Evolutionary conservation across 2,797 vertebrate genomes (phyloP).

Genomic region (Apodemus agrarius): DNA sequence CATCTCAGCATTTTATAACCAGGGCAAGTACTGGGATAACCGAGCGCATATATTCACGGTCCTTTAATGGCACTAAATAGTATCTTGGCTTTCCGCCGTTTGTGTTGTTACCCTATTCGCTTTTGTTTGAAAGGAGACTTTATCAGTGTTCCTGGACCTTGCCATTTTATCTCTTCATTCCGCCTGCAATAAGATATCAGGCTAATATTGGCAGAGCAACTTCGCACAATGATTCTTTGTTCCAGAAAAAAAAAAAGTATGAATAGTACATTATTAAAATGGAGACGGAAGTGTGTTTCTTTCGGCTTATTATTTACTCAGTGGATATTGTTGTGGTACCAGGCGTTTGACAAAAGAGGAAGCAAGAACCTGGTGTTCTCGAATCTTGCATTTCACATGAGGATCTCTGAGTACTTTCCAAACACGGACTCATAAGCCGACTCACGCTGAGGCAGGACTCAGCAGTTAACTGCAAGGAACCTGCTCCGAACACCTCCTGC

Average conservation of each 20-base stretch:
- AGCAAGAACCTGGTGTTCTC: background rate
- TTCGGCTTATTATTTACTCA: conserved; percentile 71
- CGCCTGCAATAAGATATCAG: conserved; percentile 78
- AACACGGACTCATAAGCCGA: conserved; percentile 51
- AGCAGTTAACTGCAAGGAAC: background rate
- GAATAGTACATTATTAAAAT: conserved; percentile 79
- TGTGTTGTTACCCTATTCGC: conserved; percentile 42
- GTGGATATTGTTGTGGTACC: conserved; percentile 67
- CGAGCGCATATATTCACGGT: conserved; percentile 11
- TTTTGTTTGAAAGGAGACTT: conserved; percentile 72
- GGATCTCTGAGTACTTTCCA: conserved; percentile 38
- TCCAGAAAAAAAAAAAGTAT: conserved; percentile 46
- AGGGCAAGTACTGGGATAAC: background rate
- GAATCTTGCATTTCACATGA: conserved; percentile 12
- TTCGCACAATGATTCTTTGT: conserved; percentile 81
- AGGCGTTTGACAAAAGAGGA: conserved; percentile 61
- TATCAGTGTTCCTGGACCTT: conserved; percentile 72
- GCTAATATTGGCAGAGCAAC: conserved; percentile 68
- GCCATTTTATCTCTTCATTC: conserved; percentile 76
- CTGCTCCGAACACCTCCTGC: background rate
- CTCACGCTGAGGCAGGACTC: background rate
- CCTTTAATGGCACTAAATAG: conserved; percentile 14
- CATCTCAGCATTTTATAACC: conserved; percentile 28
- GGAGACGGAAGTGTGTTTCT: conserved; percentile 72
- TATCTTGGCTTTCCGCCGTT: conserved; percentile 64